Conservation (phyloP, 2,888 invertebrate genomes). For the Odiellus spinosus region DNA sequence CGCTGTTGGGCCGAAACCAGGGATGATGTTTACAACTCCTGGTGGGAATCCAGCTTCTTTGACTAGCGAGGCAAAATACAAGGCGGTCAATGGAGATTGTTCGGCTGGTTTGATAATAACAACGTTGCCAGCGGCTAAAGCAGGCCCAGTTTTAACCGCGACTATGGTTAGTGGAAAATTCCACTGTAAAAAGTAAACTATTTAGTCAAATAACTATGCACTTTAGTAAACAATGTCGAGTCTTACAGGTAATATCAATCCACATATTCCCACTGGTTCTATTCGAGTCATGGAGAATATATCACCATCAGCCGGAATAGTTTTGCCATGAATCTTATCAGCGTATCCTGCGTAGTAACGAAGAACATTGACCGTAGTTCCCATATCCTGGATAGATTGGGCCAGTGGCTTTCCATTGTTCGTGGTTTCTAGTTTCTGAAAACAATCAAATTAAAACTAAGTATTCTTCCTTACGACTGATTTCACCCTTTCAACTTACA, state of each 20-base stretch:
- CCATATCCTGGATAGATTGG: conserved; percentile 31
- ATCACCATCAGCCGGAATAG: conserved; percentile 49
- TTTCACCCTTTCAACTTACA: conserved; percentile 25
- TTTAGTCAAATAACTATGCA: not conserved
- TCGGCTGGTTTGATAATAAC: conserved; percentile 32
- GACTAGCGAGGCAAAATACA: conserved; percentile 27
- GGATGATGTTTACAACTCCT: conserved; percentile 30
- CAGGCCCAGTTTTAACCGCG: conserved; percentile 37
- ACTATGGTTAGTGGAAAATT: conserved; percentile 43
- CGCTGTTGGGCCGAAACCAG: conserved; percentile 32
- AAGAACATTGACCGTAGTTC: conserved; percentile 23
- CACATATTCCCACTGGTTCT: conserved; percentile 46
- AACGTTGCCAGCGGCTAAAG: conserved; percentile 30
- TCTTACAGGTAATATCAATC: conserved; percentile 38
- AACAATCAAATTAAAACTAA: not conserved
- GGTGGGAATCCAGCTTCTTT: conserved; percentile 30
- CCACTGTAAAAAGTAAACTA: conserved; percentile 24
- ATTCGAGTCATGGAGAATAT: conserved; percentile 40
- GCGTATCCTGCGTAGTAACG: conserved; percentile 65
- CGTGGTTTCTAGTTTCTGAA: conserved; percentile 54
- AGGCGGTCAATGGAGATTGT: conserved; percentile 31
- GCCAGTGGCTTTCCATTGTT: conserved; percentile 85
- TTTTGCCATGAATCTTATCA: conserved; percentile 70
- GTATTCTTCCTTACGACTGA: too few relatives aligned
- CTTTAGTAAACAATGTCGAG: not conserved